Base-by-base conservation (phyloP, 1,140 invertebrate species). In the Lucilia sericata region DNA sequence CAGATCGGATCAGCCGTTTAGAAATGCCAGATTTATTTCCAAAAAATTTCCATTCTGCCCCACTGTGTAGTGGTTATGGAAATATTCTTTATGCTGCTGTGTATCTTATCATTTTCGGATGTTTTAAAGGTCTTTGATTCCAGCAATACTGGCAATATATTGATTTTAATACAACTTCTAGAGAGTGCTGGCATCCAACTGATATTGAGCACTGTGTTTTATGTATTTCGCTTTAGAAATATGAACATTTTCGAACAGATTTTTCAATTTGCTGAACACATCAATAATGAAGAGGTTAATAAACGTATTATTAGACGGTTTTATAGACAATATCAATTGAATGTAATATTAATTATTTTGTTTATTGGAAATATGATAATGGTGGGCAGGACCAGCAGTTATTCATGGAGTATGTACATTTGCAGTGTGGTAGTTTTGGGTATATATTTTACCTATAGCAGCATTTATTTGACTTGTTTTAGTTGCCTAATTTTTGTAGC, bases 161-260 rank as follows among this genome's bases (percentile, higher is more conserved):
- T 84, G 0, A 9, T 80, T 9, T 5, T 80, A 7, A 5, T 78
- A 42, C 75, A 80, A 19, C 3, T 80, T 10, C 34, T 78, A 75
- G 10, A n/a, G 17, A 9, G 74, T 65, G 42, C 83, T 12, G 25
- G 78, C 8, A 34, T 84, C 30, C 83, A 84, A 70, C n/a, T 84
- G 0, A 17, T 25, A 1, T 21, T 81, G 19, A 81, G 47, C 5
- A 25, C 17, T 2, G 5, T 49, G 17, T 49, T 81, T 25, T 81
- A 49, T 21, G 8, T 78, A 36, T 78, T 78, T 47, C 42, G 30
- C 8, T 78, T 13, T 47, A 70, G n/a, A 25, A 19, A 70, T 70
- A 12, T 70, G 3, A 21, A 70, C 21, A 70, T 70, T 21, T 70
- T 70, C 21, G 2, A 70, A 2, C n/a, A n/a, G 21, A 21, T 70